Evolutionary conservation across 2,797 vertebrate genomes (phyloP), one percentile per base, ranked within the genome.

Genomic region (Psittacula derbiana): DNA sequence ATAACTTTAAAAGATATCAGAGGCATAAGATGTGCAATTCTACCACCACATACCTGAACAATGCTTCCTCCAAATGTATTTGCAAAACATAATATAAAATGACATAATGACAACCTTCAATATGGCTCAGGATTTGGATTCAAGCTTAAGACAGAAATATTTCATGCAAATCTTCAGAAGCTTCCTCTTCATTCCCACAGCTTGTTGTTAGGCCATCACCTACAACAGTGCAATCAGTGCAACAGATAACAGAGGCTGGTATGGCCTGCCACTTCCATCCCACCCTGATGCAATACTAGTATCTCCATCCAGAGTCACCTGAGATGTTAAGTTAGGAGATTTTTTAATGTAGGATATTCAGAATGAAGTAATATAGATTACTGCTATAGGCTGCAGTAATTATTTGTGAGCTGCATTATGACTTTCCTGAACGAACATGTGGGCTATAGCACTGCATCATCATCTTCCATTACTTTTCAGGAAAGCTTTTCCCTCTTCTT

Each of bases 171-270:
- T 6, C 25, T 47, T 20, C 2, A 5, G 10, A 30, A 65, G 11
- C 6, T 43, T 12, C 3, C 53, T 36, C 13, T 53, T 31, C 8
- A 14, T 7, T 25, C 43, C 8, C 46, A 30, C 12, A 23, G 60
- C 27, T 43, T 3, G 2, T 17, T 69, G 27, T n/a, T n/a, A 17
- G 66, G 74, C 27, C 43, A 2, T 16, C 4, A 5, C 13, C 10
- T n/a, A 1, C 16, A 3, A 5, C 38, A 73, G 55, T 0, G 6
- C 5, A 1, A 13, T 4, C 47, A n/a, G n/a, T 0, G 4, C 52
- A 67, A 19, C 20, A 17, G 44, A 41, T 3, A 11, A 33, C 2
- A 38, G 40, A 8, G 7, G 44, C 43, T 2, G 4, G 66, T 2
- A 2, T 3, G 2, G 72, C 49, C 80, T 30, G 1, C 8, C 41